phyloP scores from a whole-genome alignment of 2,797 vertebrate species.

The Nyctibius grandis region DNA sequence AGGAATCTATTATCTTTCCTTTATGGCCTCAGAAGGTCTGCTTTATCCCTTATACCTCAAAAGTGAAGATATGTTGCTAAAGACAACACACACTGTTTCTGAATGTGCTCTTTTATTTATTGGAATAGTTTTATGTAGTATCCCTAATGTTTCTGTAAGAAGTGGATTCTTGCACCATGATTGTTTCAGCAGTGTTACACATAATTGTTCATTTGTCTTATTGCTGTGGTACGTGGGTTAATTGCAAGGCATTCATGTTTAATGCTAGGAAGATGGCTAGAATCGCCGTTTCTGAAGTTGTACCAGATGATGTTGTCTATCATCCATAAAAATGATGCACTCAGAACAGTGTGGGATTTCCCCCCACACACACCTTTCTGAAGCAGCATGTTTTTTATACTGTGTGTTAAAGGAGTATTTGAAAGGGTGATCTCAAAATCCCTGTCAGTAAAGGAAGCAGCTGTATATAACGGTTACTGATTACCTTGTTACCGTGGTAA shows the following conservation, averaged over 20 bases:
- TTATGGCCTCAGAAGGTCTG: not conserved
- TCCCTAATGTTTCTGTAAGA: slow-evolving; percentile 29
- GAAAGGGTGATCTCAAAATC: slow-evolving; percentile 58
- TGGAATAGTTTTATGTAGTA: slow-evolving; percentile 6
- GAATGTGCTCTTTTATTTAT: slow-evolving; percentile 12
- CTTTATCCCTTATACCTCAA: not conserved
- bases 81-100: not conserved
- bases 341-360: not conserved
- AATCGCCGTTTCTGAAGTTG: slow-evolving; percentile 16
- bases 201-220: slow-evolving; percentile 31
- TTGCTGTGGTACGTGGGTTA: not conserved
- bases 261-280: not conserved
- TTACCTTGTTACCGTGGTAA: slow-evolving; percentile 73
- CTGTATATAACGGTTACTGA: slow-evolving; percentile 36
- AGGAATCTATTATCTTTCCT: not conserved
- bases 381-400: slow-evolving; percentile 4
- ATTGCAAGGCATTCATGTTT: not conserved
- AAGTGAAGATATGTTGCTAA: not conserved
- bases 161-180: not conserved
- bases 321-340: slow-evolving; percentile 47
- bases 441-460: slow-evolving; percentile 30
- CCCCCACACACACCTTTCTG: not conserved
- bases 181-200: slow-evolving; percentile 23
- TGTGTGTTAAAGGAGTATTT: slow-evolving; percentile 38
- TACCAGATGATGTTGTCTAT: not conserved